These are phyloP conservation scores for Gadopsis bispinosus DNA, from an alignment of 2,797 vertebrate genomes.

Conservation along the genomic window DNA sequence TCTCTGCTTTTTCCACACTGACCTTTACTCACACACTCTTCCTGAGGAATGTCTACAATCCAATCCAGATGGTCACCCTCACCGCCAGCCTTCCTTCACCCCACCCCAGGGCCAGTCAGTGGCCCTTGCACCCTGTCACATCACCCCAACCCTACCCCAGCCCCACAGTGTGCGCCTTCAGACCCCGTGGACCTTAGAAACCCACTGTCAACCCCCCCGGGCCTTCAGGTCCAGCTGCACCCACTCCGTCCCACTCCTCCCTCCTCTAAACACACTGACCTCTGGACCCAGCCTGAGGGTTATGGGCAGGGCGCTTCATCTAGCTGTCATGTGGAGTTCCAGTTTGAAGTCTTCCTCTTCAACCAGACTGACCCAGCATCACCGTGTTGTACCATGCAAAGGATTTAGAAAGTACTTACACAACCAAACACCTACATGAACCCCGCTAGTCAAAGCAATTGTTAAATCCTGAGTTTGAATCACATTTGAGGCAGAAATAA, in stretches of 20 bases:
- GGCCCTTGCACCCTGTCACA: constrained; percentile 58
- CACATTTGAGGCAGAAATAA: background rate
- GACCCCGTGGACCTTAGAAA: constrained; percentile 62
- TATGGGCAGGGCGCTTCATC: constrained; percentile 49
- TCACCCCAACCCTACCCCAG: constrained; percentile 13
- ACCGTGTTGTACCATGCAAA: background rate
- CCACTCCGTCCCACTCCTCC: constrained; percentile 51
- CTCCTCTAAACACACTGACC: constrained; percentile 71
- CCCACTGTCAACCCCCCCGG: constrained; percentile 43
- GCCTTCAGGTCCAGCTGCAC: constrained; percentile 66
- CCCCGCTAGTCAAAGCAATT: background rate
- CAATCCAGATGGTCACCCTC: constrained; percentile 85
- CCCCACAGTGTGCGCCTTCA: constrained; percentile 54
- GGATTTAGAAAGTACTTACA: background rate
- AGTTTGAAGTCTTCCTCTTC: constrained; percentile 21
- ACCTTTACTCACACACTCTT: constrained; percentile 83
- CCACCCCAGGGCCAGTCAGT: constrained; percentile 49
- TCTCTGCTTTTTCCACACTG: constrained; percentile 65
- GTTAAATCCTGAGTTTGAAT: background rate
- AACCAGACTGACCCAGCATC: constrained; percentile 20
- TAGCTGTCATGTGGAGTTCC: constrained; percentile 51
- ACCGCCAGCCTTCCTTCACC: constrained; percentile 50
- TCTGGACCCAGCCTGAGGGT: constrained; percentile 70
- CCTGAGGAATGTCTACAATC: constrained; percentile 86
- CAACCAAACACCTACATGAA: constrained; percentile 6